Evolutionary conservation across 2,113 vertebrate species (phyloP), one percentile per base, ranked within the genome.

Genomic region (Upupa epops): DNA sequence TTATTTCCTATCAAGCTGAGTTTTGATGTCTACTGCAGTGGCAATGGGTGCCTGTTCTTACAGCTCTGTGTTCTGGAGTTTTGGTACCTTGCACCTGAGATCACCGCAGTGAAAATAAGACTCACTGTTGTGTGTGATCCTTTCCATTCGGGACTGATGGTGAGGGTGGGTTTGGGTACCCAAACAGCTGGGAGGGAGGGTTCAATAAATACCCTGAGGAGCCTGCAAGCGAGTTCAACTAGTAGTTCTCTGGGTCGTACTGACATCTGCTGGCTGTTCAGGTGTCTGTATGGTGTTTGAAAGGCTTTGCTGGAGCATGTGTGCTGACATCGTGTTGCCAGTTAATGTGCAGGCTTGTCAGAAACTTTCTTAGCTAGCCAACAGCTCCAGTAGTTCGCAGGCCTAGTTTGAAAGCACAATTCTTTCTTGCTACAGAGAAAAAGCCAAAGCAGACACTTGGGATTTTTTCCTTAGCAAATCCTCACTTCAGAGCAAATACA

Each of bases 201-300:
- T 71, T 72, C 59, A 79, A 56, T 32, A 59, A 34, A 36, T 86
- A 28, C 0, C 9, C 15, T 6, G 15, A 8, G 4, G 7, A 64
- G 28, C 4, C 18, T 32, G 54, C 42, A 45, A 58, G 5, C 24
- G 21, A 8, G 29, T 37, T 74, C 6, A 51, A 58, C 31, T 31
- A 46, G 7, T 18, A 14, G 32, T 96, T 88, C 10, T 87, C 74
- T 94, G 48, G 76, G 70, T 71, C 97, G 72, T 79, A 83, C 92
- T 97, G 97, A 97, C 97, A 97, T 86, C 97, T 97, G 88, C 89
- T 97, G 97, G 97, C 72, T 49, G 26, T 56, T 66, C 64, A 8
- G 75, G 10, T 68, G 26, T 71, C 63, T 49, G 29, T 55, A 25
- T 17, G 29, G 4, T 5, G 7, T 32, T 70, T 45, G 18, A 63